Conservation (phyloP, 1,140 invertebrate species). For the Camponotus floridanus region DNA sequence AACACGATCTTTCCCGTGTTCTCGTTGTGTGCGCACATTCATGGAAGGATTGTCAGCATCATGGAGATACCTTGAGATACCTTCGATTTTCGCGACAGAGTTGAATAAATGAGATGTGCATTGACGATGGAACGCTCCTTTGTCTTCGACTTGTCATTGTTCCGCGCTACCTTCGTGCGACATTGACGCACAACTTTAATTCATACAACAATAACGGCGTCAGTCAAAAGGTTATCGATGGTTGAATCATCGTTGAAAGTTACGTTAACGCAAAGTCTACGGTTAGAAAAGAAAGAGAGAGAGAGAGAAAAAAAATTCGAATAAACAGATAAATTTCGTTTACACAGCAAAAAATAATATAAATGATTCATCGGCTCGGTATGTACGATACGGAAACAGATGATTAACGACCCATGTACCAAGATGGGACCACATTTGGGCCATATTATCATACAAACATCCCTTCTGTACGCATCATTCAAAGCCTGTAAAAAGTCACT, state of each 20-base stretch:
- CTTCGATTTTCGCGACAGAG: neutral
- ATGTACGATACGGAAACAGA: neutral
- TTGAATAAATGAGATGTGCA: conserved; percentile 24
- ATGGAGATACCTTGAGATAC: neutral
- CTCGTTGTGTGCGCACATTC: neutral
- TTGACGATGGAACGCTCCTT: neutral
- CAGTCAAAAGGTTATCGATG: neutral
- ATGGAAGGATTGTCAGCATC: neutral
- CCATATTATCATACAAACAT: neutral
- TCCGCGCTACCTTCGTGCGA: neutral
- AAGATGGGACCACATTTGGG: neutral
- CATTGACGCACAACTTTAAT: conserved; percentile 29
- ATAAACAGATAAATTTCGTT: neutral
- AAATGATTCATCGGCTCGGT: neutral
- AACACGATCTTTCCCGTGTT: conserved; percentile 1
- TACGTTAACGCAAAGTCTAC: neutral
- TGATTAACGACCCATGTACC: neutral
- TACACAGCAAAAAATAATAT: conserved; percentile 36
- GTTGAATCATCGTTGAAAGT: conserved; percentile 31
- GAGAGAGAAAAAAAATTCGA: neutral
- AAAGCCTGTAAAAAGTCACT: too few relatives aligned
- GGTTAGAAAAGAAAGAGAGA: neutral
- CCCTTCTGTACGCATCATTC: neutral
- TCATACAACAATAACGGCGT: neutral
- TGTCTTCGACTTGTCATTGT: conserved; percentile 41